Evolutionary conservation across 2,113 vertebrate genomes (phyloP).

Genomic region (Platysternon megacephalum): DNA sequence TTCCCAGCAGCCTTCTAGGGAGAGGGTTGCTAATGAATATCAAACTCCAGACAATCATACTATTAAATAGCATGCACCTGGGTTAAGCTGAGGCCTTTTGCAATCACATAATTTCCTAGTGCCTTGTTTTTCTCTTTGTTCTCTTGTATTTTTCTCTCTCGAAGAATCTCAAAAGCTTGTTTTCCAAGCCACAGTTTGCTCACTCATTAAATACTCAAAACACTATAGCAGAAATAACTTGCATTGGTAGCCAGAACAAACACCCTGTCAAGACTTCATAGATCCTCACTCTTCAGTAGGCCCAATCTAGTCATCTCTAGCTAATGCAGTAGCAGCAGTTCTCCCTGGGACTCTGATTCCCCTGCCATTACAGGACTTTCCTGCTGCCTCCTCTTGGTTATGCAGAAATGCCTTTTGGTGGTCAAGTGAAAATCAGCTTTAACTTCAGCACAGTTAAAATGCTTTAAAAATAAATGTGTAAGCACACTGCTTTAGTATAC

Average conservation of each 20-base stretch:
- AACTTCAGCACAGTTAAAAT: not conserved
- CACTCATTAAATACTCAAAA: not conserved
- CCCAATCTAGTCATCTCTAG: not conserved
- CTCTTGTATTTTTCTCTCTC: not conserved
- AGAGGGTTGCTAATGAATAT: not conserved
- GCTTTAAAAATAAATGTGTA: not conserved
- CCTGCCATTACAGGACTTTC: not conserved
- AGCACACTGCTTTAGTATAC: not conserved
- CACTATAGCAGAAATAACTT: not conserved
- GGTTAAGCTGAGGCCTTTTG: not conserved
- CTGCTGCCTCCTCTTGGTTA: not conserved
- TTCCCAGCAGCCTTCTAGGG: not conserved
- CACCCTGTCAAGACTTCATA: not conserved
- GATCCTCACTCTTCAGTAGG: not conserved
- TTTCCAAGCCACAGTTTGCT: not conserved
- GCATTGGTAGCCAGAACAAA: not conserved
- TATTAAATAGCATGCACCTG: not conserved
- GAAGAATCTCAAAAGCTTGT: not conserved
- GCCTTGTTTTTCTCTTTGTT: not conserved
- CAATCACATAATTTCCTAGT: rapidly evolving
- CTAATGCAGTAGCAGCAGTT: not conserved
- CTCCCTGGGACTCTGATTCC: not conserved
- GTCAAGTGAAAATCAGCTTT: not conserved
- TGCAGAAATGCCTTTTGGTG: not conserved
- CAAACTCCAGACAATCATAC: not conserved